phyloP scores from a whole-genome alignment of 2,113 vertebrate genomes.

The Actenoides hombroni region DNA sequence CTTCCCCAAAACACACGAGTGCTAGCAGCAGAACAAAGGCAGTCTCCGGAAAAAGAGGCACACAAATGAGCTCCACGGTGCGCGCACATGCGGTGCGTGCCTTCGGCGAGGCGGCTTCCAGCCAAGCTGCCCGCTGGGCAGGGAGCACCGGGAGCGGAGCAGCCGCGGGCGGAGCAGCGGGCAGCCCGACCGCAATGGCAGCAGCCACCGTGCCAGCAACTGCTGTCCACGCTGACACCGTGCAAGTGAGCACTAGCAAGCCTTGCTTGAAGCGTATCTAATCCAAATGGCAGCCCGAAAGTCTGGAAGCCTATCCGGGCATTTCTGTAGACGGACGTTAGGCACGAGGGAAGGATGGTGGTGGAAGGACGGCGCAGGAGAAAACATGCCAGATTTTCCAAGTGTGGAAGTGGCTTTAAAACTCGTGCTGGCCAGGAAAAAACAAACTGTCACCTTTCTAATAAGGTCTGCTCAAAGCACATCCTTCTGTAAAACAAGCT shows the following conservation, averaged over 20 bases:
- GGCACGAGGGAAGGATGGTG: not conserved
- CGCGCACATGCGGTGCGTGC: not conserved
- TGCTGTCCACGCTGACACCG: not conserved
- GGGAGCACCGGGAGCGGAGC: accelerated
- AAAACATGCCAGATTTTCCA: not conserved
- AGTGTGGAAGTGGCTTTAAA: not conserved
- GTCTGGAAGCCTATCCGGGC: not conserved
- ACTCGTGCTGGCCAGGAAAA: not conserved
- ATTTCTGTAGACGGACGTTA: not conserved
- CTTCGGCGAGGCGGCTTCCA: not conserved
- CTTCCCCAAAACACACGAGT: not conserved
- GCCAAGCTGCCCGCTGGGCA: not conserved
- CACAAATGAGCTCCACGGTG: not conserved
- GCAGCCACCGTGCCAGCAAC: not conserved
- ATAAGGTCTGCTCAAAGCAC: slow-evolving; percentile 10
- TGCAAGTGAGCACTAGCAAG: not conserved
- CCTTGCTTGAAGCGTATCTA: not conserved
- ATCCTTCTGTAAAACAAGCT: not conserved
- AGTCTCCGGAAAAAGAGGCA: not conserved
- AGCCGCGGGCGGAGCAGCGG: not conserved
- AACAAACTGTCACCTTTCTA: slow-evolving; percentile 37
- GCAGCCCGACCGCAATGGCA: not conserved
- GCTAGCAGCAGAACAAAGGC: slow-evolving; percentile 17
- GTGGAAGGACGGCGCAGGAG: not conserved
- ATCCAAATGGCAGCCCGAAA: not conserved